phyloP scores from a whole-genome alignment of 2,797 vertebrate species.

The Margarornis squamiger region DNA sequence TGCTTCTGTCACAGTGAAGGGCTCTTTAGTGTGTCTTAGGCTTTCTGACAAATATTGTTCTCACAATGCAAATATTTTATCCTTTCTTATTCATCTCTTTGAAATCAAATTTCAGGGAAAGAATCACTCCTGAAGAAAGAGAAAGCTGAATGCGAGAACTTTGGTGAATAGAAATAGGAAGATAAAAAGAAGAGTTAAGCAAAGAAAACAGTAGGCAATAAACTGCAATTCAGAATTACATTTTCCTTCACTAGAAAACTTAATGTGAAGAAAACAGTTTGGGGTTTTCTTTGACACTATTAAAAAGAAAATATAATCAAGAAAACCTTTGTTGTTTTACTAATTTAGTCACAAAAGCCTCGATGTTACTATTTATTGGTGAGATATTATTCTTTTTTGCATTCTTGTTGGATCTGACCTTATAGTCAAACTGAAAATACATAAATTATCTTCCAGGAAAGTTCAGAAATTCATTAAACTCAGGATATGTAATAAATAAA shows the following conservation, averaged over 20 bases:
- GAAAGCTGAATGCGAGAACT: neutral
- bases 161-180: neutral
- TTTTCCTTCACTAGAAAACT: neutral
- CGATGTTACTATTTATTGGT: neutral
- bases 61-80: neutral
- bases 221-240: neutral
- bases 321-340: neutral
- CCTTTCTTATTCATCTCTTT: neutral
- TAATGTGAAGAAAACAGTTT: neutral
- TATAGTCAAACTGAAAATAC: neutral
- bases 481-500: neutral
- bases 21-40: fast-evolving
- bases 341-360: neutral
- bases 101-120: neutral
- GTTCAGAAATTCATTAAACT: neutral
- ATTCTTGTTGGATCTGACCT: neutral
- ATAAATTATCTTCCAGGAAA: neutral
- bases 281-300: neutral
- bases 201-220: neutral
- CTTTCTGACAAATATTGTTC: neutral
- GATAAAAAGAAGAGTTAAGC: neutral
- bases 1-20: neutral
- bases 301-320: neutral
- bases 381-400: neutral
- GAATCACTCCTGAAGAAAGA: neutral